These are phyloP conservation scores for Polyergus mexicanus DNA, from an alignment of 1,140 invertebrate species.

Conservation along the genomic window DNA sequence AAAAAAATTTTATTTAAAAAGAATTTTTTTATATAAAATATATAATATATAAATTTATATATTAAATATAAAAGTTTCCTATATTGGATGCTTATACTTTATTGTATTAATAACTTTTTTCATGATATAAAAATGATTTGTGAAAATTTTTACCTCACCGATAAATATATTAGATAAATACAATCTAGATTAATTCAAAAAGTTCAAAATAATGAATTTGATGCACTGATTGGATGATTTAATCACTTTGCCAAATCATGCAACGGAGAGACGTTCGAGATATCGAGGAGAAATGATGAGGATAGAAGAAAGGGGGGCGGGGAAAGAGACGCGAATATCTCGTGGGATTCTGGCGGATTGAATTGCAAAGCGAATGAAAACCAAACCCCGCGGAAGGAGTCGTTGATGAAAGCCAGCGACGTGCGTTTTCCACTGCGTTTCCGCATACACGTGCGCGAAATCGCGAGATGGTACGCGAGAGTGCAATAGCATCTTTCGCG, in stretches of 20 bases:
- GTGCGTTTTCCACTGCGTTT: slow-evolving; percentile 17
- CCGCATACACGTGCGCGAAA: slow-evolving; percentile 38
- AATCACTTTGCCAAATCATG: slow-evolving; percentile 2
- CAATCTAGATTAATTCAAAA: slow-evolving; percentile 29
- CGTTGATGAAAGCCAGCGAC: slow-evolving; percentile 9
- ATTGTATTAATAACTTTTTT: neutral
- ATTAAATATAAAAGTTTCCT: neutral
- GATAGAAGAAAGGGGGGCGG: neutral
- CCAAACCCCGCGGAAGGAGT: slow-evolving; percentile 63
- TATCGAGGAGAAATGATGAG: slow-evolving; percentile 17
- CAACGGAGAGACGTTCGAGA: slow-evolving; percentile 11
- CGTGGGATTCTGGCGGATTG: slow-evolving; percentile 68
- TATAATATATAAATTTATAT: neutral
- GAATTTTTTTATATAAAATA: no score
- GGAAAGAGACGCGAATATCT: slow-evolving; percentile 53
- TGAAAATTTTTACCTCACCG: neutral
- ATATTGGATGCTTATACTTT: neutral
- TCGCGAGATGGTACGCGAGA: neutral
- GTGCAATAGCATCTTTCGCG: slow-evolving; percentile 25
- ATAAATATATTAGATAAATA: slow-evolving; percentile 14
- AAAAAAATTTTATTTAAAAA: no score
- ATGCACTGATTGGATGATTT: neutral
- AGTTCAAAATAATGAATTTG: neutral
- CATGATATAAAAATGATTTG: no score
- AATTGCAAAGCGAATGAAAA: slow-evolving; percentile 78